Base-by-base conservation (phyloP, 2,113 vertebrate species). In the Callaeas wilsoni region DNA sequence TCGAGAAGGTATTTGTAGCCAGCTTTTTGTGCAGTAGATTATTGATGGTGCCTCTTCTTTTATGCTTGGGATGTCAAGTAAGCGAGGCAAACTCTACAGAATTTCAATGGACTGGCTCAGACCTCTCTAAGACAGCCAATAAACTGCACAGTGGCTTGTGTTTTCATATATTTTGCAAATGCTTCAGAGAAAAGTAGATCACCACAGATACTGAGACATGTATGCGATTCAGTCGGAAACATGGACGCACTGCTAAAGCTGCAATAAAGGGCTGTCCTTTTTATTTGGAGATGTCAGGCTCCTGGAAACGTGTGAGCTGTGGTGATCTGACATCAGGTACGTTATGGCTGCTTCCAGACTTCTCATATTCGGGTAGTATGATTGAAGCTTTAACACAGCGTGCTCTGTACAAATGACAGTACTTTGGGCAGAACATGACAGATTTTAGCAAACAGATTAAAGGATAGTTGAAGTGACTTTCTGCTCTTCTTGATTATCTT, bases 111-210 rank as follows among this genome's bases (percentile, higher is more conserved):
- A 56, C 67, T 74, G 68, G 32, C 90, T 92, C 62, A 75, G 64
- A 37, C 44, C 19, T 84, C 68, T 62, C 67, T 57, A 41, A 92
- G 90, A 64, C 27, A 68, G 52, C 60, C 88, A 88, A 93, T 81
- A 86, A 88, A 95, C 68, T 91, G 52, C 52, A 37, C 22, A 77
- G 60, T 90, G 68, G n/a, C 17, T 87, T 90, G 73, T 70, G 35
- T 68, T 95, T 94, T 77, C 56, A 18, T 84, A 7, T 50, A 63
- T 93, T 94, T 96, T 92, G 60, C 42, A 90, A 90, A 85, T 59
- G 59, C 18, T 79, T 55, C 63, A 59, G 62, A 52, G 64, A 67
- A 68, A 92, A 90, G 89, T 57, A 87, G 88, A 92, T 94, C 56
- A 59, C 21, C 12, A 12, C 26, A 53, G 41, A 62, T 64, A 87